phyloP scores from a whole-genome alignment of 2,888 invertebrate genomes.

The Hermaeophaga mercurialis region DNA sequence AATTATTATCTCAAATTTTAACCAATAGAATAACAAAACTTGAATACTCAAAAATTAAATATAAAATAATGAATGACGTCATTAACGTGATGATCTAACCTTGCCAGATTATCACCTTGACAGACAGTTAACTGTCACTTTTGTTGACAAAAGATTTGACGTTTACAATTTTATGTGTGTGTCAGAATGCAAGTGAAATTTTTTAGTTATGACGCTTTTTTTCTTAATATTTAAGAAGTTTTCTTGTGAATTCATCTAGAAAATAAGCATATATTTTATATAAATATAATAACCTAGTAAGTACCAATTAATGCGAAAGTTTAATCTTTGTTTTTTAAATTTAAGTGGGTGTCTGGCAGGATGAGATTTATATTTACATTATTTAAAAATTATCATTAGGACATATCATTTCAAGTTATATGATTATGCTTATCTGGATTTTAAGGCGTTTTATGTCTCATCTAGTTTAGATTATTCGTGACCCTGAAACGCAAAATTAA shows the following conservation, averaged over 20 bases:
- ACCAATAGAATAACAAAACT: too few relatives aligned
- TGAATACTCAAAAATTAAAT: too few relatives aligned
- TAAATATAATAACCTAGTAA: constrained; percentile 15
- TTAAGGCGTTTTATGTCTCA: constrained; percentile 2
- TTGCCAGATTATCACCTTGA: not conserved
- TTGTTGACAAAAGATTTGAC: constrained; percentile 18
- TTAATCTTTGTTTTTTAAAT: constrained; percentile 1
- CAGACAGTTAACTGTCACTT: not conserved
- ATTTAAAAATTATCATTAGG: constrained; percentile 10
- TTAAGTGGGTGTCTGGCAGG: constrained; percentile 21
- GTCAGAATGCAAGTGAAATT: constrained; percentile 15
- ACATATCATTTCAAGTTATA: not conserved
- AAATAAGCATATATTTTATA: constrained; percentile 4
- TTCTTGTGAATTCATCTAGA: constrained; percentile 13
- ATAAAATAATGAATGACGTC: not conserved
- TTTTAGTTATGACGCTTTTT: constrained; percentile 20
- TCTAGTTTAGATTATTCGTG: constrained; percentile 4
- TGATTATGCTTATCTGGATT: not conserved
- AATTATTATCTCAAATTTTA: too few relatives aligned
- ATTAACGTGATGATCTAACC: not conserved
- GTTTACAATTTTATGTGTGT: constrained; percentile 16
- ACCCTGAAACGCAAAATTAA: constrained; percentile 20
- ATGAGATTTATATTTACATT: constrained; percentile 19
- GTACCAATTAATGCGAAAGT: constrained; percentile 1
- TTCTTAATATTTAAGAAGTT: constrained; percentile 6